A percentile compares a stretch with the other conserved stretches of the same genome.
Conservation (phyloP, 2,888 invertebrate species). For the Pristionchus arcanus region DNA sequence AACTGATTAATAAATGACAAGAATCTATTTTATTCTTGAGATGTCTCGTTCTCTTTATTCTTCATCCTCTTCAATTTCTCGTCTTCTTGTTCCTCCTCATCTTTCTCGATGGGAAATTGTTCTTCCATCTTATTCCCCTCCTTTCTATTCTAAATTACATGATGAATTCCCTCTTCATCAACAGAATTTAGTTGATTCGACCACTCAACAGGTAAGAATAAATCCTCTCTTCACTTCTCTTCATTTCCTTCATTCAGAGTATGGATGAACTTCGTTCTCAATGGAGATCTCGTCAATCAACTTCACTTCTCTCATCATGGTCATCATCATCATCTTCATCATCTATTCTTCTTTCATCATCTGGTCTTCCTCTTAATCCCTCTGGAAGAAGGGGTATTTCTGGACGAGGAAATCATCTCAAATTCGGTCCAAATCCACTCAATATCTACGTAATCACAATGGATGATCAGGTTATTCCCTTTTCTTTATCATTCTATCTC, state of each 20-base stretch:
- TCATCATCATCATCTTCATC: constrained; percentile 12
- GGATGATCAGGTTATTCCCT: constrained; percentile 44
- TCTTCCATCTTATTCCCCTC: constrained; percentile 63
- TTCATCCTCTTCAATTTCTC: constrained; percentile 15
- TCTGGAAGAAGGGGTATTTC: constrained; percentile 70
- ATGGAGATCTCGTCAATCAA: constrained; percentile 45
- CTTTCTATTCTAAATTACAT: constrained; percentile 68
- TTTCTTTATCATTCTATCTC: neutral
- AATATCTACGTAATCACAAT: constrained; percentile 70
- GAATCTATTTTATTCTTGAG: neutral
- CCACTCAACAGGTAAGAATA: constrained; percentile 62
- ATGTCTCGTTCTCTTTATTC: constrained; percentile 39
- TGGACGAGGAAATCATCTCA: constrained; percentile 75
- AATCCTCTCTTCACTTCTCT: neutral
- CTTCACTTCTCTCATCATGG: constrained; percentile 49
- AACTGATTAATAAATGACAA: neutral
- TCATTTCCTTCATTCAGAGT: neutral
- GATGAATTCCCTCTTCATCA: constrained; percentile 71
- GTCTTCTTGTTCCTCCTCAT: constrained; percentile 29
- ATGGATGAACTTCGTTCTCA: constrained; percentile 29
- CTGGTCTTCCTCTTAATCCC: constrained; percentile 77
- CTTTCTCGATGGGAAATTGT: constrained; percentile 54
- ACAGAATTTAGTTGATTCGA: constrained; percentile 71
- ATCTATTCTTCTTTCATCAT: constrained; percentile 58
- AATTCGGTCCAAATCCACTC: constrained; percentile 76